Evolutionary conservation across 1,140 invertebrate genomes (phyloP).

Genomic region (Leptoteleia sp.): DNA sequence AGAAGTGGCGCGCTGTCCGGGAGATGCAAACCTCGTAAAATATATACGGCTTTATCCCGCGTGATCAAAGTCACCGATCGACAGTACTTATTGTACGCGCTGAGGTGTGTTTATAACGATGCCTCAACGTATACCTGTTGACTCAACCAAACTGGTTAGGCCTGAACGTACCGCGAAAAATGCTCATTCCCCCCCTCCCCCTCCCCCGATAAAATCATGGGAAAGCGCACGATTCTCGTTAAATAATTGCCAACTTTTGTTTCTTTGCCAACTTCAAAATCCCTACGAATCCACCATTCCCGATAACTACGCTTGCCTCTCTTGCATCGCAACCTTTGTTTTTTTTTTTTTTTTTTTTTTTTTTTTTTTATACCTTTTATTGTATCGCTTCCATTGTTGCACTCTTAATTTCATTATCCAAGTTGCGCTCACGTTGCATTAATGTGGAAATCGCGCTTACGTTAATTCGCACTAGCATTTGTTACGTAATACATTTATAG

Average conservation of each 20-base stretch:
- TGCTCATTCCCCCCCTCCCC: no score
- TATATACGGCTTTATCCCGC: constrained; percentile 57
- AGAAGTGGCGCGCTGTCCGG: constrained; percentile 28
- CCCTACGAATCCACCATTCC: no score
- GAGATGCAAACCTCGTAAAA: constrained; percentile 52
- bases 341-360: no score
- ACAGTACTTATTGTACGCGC: constrained; percentile 52
- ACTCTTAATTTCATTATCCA: no score
- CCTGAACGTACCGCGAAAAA: constrained; percentile 36
- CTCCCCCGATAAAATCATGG: constrained; percentile 47
- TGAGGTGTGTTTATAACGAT: constrained; percentile 60
- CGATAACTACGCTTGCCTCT: no score
- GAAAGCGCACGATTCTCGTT: constrained; percentile 26
- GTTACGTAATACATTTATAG: no score
- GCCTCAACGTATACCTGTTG: constrained; percentile 38
- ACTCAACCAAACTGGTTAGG: constrained; percentile 51
- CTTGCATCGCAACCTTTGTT: no score
- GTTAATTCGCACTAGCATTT: no score
- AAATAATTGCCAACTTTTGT: constrained; percentile 31
- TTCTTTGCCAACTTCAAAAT: constrained; percentile 11
- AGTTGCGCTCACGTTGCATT: no score
- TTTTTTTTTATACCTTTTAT: no score
- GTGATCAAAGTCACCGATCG: constrained; percentile 60
- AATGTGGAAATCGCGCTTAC: no score
- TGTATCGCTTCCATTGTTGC: no score